Conservation (phyloP, 2,888 invertebrate genomes). For the Gymnosoma rotundatum region DNA sequence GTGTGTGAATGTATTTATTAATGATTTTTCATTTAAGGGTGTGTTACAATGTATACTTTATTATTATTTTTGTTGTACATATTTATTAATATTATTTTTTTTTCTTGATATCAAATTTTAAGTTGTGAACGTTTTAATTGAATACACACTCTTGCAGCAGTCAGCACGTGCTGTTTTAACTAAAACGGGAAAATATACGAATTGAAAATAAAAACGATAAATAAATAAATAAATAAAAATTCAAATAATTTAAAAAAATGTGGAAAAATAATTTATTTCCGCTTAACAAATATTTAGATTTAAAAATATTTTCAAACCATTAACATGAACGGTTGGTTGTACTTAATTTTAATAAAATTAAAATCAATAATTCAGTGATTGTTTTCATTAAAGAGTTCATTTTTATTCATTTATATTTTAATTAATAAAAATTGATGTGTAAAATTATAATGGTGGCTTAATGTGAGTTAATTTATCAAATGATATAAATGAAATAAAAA, state of each 20-base stretch:
- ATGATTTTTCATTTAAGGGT: slow-evolving; percentile 46
- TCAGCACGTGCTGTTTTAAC: slow-evolving; percentile 64
- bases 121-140: slow-evolving; percentile 50
- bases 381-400: not conserved
- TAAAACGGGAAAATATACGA: slow-evolving; percentile 28
- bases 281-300: slow-evolving; percentile 37
- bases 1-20: slow-evolving; percentile 1
- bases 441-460: slow-evolving; percentile 36
- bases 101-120: slow-evolving; percentile 26
- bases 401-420: slow-evolving; percentile 2
- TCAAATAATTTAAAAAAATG: slow-evolving; percentile 30
- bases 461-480: slow-evolving; percentile 34
- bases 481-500: slow-evolving; percentile 17
- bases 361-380: slow-evolving; percentile 15
- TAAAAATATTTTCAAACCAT: slow-evolving; percentile 28
- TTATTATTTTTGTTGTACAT: slow-evolving; percentile 22
- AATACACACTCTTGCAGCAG: slow-evolving; percentile 54
- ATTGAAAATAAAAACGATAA: not conserved
- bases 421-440: slow-evolving; percentile 9
- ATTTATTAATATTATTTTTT: slow-evolving; percentile 45
- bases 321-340: slow-evolving; percentile 37
- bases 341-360: slow-evolving; percentile 14
- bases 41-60: slow-evolving; percentile 16
- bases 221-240: slow-evolving; percentile 49
- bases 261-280: slow-evolving; percentile 22